Percentiles rank a stretch among this genome's conserved stretches.
Conservation (phyloP, 2,888 invertebrate species). For the Drosophila fulvimacula region DNA sequence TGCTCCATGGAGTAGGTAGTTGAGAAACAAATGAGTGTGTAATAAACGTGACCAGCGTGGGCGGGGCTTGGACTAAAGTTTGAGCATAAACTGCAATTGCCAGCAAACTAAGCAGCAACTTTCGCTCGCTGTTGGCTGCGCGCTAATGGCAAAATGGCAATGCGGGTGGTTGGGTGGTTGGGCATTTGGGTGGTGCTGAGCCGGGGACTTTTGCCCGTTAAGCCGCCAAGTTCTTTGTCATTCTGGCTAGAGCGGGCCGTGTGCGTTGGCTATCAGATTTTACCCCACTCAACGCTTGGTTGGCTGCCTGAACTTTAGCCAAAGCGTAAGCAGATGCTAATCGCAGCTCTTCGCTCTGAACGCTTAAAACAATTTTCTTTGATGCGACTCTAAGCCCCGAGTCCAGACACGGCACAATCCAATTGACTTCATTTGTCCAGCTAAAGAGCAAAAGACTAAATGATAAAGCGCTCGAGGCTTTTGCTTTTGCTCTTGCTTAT, state of each 20-base stretch:
- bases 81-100: constrained; percentile 72
- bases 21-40: constrained; percentile 75
- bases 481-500: neutral
- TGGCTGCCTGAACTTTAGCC: constrained; percentile 40
- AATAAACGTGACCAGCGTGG: constrained; percentile 68
- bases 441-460: constrained; percentile 69
- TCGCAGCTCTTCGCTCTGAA: constrained; percentile 58
- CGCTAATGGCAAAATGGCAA: constrained; percentile 50
- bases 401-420: constrained; percentile 60
- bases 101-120: constrained; percentile 56
- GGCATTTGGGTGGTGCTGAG: neutral
- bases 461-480: constrained; percentile 57
- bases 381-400: constrained; percentile 53
- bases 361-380: constrained; percentile 80
- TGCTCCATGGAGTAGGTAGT: constrained; percentile 3
- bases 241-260: constrained; percentile 34
- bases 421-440: constrained; percentile 77
- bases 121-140: constrained; percentile 46
- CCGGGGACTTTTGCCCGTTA: constrained; percentile 48
- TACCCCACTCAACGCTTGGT: constrained; percentile 39
- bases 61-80: constrained; percentile 55
- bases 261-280: constrained; percentile 31
- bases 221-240: constrained; percentile 69
- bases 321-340: constrained; percentile 67
- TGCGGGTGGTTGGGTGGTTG: neutral